Conservation (phyloP, 2,113 vertebrate species). For the Diadophis punctatus region DNA sequence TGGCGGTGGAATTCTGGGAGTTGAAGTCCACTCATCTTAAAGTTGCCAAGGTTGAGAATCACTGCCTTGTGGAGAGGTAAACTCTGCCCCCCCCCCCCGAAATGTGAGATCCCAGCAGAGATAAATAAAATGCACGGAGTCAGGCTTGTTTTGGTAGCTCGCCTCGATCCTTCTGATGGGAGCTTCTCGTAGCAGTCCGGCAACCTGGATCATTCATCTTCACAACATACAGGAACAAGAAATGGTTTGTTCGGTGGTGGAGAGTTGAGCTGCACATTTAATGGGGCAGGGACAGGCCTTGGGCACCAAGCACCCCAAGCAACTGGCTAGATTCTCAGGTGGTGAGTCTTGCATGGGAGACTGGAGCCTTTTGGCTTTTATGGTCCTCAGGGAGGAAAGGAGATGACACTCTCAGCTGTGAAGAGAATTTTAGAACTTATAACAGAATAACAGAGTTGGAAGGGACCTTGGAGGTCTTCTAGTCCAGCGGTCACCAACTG, state of each 20-base stretch:
- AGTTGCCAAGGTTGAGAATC: too few species aligned
- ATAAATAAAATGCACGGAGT: not conserved
- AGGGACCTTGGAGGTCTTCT: too few species aligned
- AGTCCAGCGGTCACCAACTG: too few species aligned
- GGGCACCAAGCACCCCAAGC: not conserved
- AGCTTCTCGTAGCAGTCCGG: too few species aligned
- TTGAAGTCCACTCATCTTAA: too few species aligned
- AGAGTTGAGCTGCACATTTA: not conserved
- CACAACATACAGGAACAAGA: not conserved
- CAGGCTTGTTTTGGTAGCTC: not conserved
- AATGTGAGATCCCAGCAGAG: not conserved
- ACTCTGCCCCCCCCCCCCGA: not conserved
- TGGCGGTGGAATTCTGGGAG: too few species aligned
- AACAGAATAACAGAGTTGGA: too few species aligned
- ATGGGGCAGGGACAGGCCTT: not conserved
- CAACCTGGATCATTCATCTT: not conserved
- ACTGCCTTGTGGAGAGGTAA: not conserved
- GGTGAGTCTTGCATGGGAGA: not conserved
- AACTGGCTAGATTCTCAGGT: not conserved
- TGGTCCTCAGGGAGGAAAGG: not conserved
- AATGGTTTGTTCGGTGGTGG: not conserved
- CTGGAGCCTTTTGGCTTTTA: too few species aligned
- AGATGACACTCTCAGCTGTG: not conserved
- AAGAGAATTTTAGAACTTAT: not conserved
- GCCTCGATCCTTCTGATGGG: not conserved